Percentiles rank a stretch among this genome's conserved stretches.
phyloP scores from a whole-genome alignment of 2,113 vertebrate genomes.

The Anolis sagrei region DNA sequence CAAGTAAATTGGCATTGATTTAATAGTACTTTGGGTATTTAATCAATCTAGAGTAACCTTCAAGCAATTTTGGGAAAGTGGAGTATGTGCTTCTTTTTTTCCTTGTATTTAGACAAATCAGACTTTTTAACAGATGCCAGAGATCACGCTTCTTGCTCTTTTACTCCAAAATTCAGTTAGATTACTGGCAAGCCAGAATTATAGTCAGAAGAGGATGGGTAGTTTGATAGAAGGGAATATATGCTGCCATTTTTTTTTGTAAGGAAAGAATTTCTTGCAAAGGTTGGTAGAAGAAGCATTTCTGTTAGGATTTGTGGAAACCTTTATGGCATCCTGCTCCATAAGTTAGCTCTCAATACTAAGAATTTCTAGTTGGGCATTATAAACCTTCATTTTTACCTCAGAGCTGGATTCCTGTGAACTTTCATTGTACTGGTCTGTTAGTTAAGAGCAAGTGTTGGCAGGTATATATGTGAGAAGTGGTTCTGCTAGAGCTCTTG shows the following conservation, averaged over 20 bases:
- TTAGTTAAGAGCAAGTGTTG: neutral
- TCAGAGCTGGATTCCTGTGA: neutral
- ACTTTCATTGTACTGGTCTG: neutral
- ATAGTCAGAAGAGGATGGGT: neutral
- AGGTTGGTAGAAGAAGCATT: neutral
- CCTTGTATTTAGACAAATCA: neutral
- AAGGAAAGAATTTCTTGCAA: neutral
- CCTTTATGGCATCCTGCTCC: neutral
- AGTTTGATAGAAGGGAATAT: neutral
- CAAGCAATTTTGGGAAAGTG: too few relatives aligned
- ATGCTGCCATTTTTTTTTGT: neutral
- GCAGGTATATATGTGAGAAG: neutral
- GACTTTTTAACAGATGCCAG: neutral
- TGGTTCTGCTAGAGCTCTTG: neutral
- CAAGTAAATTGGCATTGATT: too few relatives aligned
- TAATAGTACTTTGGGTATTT: too few relatives aligned
- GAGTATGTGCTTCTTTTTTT: neutral
- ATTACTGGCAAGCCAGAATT: neutral
- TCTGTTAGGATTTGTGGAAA: neutral
- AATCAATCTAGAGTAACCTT: too few relatives aligned
- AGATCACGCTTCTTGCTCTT: neutral
- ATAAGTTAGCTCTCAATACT: neutral
- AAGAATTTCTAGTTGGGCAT: neutral
- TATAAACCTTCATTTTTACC: neutral
- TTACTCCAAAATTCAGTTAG: neutral